These are phyloP conservation scores for Tetanocera ferruginea DNA, from an alignment of 2,888 invertebrate genomes.

Conservation along the genomic window DNA sequence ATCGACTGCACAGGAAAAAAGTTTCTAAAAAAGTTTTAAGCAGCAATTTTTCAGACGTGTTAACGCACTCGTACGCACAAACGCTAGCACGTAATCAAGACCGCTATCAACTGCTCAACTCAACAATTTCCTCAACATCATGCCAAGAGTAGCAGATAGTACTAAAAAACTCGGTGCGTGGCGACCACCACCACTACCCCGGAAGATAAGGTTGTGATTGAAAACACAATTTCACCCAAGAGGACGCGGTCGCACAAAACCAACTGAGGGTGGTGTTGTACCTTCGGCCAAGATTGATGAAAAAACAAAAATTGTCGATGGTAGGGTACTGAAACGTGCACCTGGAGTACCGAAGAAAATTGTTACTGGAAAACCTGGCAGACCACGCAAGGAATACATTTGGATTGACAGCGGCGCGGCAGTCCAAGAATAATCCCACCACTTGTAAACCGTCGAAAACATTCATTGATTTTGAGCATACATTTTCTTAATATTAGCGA, in stretches of 20 bases:
- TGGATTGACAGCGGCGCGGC: constrained; percentile 29
- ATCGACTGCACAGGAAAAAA: too few species aligned
- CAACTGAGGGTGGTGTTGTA: background rate
- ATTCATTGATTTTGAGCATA: too few species aligned
- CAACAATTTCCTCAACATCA: background rate
- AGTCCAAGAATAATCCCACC: too few species aligned
- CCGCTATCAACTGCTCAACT: background rate
- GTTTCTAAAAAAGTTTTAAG: too few species aligned
- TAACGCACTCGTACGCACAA: background rate
- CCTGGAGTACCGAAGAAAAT: constrained; percentile 34
- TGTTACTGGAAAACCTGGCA: constrained; percentile 39
- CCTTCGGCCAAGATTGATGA: background rate
- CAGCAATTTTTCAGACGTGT: background rate
- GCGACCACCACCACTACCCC: background rate
- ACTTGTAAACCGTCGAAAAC: too few species aligned
- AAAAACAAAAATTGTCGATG: constrained; percentile 38
- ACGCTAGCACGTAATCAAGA: background rate
- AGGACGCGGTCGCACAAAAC: constrained; percentile 34
- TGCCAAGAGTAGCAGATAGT: background rate
- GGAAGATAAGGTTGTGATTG: background rate
- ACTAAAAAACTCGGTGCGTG: background rate
- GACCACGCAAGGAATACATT: constrained; percentile 39
- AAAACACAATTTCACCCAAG: background rate
- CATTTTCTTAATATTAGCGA: too few species aligned
- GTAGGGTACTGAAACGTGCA: constrained; percentile 36